Evolutionary conservation across 2,113 vertebrate genomes (phyloP), one percentile per base, ranked within the genome.

Genomic region (Centrocercus urophasianus): DNA sequence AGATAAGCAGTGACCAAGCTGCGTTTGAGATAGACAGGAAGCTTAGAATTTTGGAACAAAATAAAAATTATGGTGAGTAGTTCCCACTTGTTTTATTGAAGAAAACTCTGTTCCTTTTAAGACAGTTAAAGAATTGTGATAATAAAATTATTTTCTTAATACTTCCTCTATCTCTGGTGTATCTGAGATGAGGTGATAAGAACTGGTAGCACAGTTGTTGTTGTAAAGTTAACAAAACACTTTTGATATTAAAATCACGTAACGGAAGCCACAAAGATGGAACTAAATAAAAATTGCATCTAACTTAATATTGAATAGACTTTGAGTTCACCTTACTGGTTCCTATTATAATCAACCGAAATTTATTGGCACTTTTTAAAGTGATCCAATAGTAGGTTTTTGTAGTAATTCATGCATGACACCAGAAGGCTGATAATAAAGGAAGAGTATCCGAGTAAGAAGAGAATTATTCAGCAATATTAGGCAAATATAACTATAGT

Each of bases 21-120:
- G 70, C 50, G 66, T 70, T 76, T 90, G 93, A 91, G 86, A 89
- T 47, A 87, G 59, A 91, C 69, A 88, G 74, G 84, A 94, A 93
- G 61, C 83, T 90, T 82, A 91, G 79, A 61, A 93, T 88, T 71
- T n/a, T 95, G 82, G 77, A 80, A 67, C 63, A 91, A 94, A 95
- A 93, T 56, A 88, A 96, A 93, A 94, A 70, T 4, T 67, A 86
- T 73, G 97, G 98, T 98, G 83, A 98, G 98, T 97, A 87, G 74
- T 52, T 66, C 40, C 60, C 19, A 82, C 54, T 83, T 50, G 6
- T 93, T 76, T 67, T 77, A n/a, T 18, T 78, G 72, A 94, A 65
- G 45, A 78, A 61, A 91, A 69, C 19, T 73, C 36, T 73, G 1
- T 89, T 85, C 32, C 52, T 90, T 88, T 75, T 17, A 83, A 86